A percentile compares a stretch with the other conserved stretches of the same genome.
Evolutionary conservation across 2,113 vertebrate species (phyloP).

Genomic region (Choloepus hoffmanni): DNA sequence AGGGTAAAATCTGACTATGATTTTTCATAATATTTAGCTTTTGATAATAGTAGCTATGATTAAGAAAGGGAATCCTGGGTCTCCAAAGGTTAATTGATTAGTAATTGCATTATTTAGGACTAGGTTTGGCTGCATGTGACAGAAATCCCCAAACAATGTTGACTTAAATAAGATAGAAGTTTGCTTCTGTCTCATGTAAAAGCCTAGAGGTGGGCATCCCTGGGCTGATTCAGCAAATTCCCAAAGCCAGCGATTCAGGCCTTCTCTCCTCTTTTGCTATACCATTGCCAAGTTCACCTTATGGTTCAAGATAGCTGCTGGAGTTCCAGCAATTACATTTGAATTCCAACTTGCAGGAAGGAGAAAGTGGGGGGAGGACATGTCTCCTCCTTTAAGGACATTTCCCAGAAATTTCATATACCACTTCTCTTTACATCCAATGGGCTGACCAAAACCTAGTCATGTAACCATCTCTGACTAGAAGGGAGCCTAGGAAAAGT

Average conservation of each 20-base stretch:
- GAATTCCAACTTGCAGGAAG: background rate
- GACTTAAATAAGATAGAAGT: background rate
- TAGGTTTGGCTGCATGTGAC: background rate
- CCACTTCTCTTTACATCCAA: background rate
- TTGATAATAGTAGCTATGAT: background rate
- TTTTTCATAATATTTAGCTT: slow-evolving; percentile 1
- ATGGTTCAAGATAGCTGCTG: background rate
- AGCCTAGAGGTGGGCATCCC: background rate
- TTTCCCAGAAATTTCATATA: background rate
- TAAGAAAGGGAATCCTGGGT: background rate
- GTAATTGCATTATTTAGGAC: slow-evolving; percentile 15
- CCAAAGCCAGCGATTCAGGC: background rate
- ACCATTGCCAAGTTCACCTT: background rate
- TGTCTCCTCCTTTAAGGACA: background rate
- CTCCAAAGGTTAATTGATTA: background rate
- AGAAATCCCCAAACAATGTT: background rate
- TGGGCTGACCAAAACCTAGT: background rate
- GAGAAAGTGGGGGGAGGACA: background rate
- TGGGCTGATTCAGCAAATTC: background rate
- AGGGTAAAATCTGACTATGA: background rate
- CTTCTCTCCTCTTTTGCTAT: background rate
- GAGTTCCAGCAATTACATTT: background rate
- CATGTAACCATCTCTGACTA: background rate
- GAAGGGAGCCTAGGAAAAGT: background rate
- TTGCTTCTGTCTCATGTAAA: background rate